Percentiles rank a stretch among this genome's conserved stretches.
Evolutionary conservation across 2,113 vertebrate genomes (phyloP).

Genomic region (Paedocypris sp.): DNA sequence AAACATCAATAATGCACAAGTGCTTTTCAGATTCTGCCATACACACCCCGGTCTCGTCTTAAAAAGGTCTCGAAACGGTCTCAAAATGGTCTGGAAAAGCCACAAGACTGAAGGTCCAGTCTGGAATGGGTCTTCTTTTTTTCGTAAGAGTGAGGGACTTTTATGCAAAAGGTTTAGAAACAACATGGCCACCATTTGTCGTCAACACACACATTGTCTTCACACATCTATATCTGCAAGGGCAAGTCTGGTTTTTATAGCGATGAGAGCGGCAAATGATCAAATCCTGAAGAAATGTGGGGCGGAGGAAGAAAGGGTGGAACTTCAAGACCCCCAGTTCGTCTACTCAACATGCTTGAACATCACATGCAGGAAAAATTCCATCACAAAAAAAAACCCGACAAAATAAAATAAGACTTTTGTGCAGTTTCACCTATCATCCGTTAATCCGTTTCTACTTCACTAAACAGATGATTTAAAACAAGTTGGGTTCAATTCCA

Average conservation of each 20-base stretch:
- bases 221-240: constrained; percentile 50
- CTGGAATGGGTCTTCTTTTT: constrained; percentile 40
- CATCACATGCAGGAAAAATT: too few relatives aligned
- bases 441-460: too few relatives aligned
- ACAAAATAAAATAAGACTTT: too few relatives aligned
- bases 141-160: constrained; percentile 50
- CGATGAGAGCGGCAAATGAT: constrained; percentile 44
- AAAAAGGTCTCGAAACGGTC: constrained; percentile 49
- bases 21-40: constrained; percentile 66
- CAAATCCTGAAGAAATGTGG: constrained; percentile 38
- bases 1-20: constrained; percentile 77
- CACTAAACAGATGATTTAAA: constrained; percentile 19
- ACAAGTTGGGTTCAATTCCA: constrained; percentile 26
- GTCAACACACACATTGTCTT: constrained; percentile 53
- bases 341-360: too few relatives aligned
- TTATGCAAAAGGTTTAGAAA: constrained; percentile 60
- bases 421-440: too few relatives aligned
- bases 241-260: constrained; percentile 50
- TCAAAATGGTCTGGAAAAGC: too few relatives aligned
- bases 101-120: too few relatives aligned
- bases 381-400: too few relatives aligned
- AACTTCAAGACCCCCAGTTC: constrained; percentile 7
- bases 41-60: constrained; percentile 54
- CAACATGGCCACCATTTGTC: constrained; percentile 55
- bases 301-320: constrained; percentile 37